Conservation (phyloP, 2,113 vertebrate species). For the Myiagra hebetior region DNA sequence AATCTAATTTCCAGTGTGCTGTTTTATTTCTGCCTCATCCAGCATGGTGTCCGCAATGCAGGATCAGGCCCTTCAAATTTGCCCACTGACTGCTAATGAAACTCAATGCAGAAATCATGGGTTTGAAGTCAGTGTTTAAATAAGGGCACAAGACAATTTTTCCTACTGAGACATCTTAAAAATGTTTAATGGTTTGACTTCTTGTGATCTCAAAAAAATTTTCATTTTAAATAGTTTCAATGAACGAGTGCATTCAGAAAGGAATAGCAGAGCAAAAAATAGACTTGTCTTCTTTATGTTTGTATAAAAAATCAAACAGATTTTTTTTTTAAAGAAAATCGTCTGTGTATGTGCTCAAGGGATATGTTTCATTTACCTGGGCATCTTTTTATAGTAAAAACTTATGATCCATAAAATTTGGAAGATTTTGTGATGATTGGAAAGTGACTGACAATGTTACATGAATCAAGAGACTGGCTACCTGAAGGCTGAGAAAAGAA, state of each 20-base stretch:
- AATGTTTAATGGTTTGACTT: background rate
- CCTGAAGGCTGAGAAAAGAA: background rate
- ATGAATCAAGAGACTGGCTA: background rate
- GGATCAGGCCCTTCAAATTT: slow-evolving; percentile 34
- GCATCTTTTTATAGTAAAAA: background rate
- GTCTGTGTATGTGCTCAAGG: background rate
- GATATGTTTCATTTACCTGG: background rate
- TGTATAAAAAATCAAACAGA: background rate
- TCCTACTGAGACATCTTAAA: background rate
- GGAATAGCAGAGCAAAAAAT: background rate
- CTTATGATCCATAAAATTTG: background rate
- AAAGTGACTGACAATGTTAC: background rate
- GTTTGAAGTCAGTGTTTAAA: background rate
- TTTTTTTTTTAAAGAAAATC: background rate
- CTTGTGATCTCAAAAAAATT: background rate
- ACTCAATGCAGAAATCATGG: background rate
- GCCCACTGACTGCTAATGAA: slow-evolving; percentile 17
- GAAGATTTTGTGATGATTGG: background rate
- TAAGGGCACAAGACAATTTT: background rate
- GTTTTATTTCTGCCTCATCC: slow-evolving; percentile 50
- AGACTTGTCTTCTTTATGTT: background rate
- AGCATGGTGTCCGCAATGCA: slow-evolving; percentile 23
- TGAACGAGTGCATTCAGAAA: background rate
- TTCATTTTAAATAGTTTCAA: background rate
- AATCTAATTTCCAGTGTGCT: slow-evolving; percentile 61